These are phyloP conservation scores for Meandrina meandrites DNA, from an alignment of 92 coral and sea anemone genomes.

Conservation along the genomic window DNA sequence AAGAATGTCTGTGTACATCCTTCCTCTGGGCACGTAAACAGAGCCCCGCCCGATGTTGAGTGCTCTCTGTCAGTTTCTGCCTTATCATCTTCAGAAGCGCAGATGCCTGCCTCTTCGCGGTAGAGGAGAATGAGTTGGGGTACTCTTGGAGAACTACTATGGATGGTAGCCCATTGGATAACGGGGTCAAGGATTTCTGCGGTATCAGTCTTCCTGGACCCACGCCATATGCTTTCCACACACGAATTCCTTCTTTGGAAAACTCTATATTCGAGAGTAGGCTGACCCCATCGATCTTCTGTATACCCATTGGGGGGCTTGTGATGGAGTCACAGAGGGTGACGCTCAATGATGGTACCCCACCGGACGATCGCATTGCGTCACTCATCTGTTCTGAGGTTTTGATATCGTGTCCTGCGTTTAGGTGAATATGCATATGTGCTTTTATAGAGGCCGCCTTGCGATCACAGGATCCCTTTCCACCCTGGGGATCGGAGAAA, in stretches of 20 bases:
- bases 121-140: slow-evolving; percentile 18
- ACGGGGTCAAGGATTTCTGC: neutral
- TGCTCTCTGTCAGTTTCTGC: neutral
- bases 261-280: slow-evolving; percentile 35
- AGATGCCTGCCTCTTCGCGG: slow-evolving; percentile 10
- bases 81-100: neutral
- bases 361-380: slow-evolving; percentile 59
- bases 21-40: slow-evolving; percentile 57
- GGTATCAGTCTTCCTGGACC: slow-evolving; percentile 36
- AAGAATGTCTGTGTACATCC: slow-evolving; percentile 53
- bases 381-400: slow-evolving; percentile 56
- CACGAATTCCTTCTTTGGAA: slow-evolving; percentile 40
- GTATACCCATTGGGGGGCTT: slow-evolving; percentile 33
- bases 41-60: neutral
- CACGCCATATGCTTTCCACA: slow-evolving; percentile 38
- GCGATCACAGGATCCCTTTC: slow-evolving; percentile 59
- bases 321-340: slow-evolving; percentile 50
- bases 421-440: slow-evolving; percentile 53
- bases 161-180: slow-evolving; percentile 22
- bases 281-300: slow-evolving; percentile 55
- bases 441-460: slow-evolving; percentile 59
- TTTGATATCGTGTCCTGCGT: slow-evolving; percentile 59
- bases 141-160: slow-evolving; percentile 11
- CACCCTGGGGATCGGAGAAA: slow-evolving; percentile 60
- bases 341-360: slow-evolving; percentile 57